Percentiles rank a stretch among this genome's conserved stretches.
Conservation (phyloP, 2,113 vertebrate genomes). For the Hydrolagus affinis region DNA sequence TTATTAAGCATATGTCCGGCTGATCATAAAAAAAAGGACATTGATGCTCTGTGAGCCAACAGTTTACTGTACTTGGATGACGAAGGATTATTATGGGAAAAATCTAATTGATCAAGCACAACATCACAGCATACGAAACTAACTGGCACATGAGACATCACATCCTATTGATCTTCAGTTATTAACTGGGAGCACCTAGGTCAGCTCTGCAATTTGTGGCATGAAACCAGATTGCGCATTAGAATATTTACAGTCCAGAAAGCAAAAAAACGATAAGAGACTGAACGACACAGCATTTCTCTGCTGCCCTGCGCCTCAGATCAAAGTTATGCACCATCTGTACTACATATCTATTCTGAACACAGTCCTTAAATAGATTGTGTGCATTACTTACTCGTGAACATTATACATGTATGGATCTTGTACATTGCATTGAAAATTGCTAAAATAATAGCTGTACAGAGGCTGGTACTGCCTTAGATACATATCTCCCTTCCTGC, state of each 20-base stretch:
- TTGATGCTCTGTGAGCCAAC: no score
- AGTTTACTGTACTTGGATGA: no score
- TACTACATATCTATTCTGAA: conserved; percentile 1
- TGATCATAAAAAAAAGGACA: no score
- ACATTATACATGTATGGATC: no score
- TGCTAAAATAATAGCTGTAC: background rate
- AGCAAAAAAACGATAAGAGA: conserved; percentile 24
- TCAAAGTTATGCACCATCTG: background rate
- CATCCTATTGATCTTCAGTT: background rate
- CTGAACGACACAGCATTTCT: background rate
- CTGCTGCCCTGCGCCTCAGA: background rate
- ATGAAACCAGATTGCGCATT: background rate
- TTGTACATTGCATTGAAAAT: conserved; percentile 6
- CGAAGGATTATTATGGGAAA: no score
- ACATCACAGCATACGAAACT: no score
- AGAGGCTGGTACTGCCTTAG: background rate
- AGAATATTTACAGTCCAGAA: conserved; percentile 14
- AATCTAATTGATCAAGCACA: no score
- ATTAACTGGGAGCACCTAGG: background rate
- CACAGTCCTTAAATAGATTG: background rate
- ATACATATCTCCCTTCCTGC: background rate
- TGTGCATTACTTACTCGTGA: no score
- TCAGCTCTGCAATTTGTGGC: background rate
- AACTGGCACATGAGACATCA: no score
- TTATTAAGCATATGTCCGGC: no score